Conservation (phyloP, 1,140 invertebrate genomes). For the Cheumatopsyche charites region DNA sequence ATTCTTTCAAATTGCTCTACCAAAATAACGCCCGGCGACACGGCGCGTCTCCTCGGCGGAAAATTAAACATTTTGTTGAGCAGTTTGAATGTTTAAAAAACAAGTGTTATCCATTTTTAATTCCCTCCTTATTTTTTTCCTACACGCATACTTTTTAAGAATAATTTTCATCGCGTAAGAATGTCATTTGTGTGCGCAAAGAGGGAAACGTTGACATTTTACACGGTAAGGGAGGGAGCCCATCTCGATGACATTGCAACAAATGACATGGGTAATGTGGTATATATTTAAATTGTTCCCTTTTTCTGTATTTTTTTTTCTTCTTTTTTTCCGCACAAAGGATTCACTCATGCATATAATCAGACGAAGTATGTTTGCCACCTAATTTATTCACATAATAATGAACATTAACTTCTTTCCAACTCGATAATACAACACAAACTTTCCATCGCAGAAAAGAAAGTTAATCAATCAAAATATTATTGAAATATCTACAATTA, state of each 20-base stretch:
- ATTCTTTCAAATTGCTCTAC: not conserved
- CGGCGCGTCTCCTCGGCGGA: no score
- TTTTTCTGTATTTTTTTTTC: conserved; percentile 12
- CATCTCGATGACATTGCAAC: conserved; percentile 35
- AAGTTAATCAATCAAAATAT: no score
- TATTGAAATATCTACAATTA: no score
- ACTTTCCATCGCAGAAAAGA: no score
- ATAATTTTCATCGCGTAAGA: not conserved
- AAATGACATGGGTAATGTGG: conserved; percentile 31
- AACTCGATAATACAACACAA: not conserved
- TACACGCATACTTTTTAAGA: not conserved
- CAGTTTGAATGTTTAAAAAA: not conserved
- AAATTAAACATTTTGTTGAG: conserved; percentile 1
- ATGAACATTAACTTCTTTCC: not conserved
- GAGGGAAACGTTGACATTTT: conserved; percentile 24
- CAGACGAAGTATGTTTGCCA: no score
- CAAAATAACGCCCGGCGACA: not conserved
- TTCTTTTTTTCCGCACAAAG: conserved; percentile 8
- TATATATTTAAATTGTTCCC: not conserved
- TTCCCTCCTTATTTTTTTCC: not conserved
- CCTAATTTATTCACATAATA: not conserved
- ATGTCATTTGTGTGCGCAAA: conserved; percentile 5
- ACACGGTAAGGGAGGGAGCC: conserved; percentile 29
- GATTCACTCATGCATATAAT: conserved; percentile 4
- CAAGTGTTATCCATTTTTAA: conserved; percentile 7